phyloP scores from a whole-genome alignment of 2,113 vertebrate genomes.

The Cygnus atratus region DNA sequence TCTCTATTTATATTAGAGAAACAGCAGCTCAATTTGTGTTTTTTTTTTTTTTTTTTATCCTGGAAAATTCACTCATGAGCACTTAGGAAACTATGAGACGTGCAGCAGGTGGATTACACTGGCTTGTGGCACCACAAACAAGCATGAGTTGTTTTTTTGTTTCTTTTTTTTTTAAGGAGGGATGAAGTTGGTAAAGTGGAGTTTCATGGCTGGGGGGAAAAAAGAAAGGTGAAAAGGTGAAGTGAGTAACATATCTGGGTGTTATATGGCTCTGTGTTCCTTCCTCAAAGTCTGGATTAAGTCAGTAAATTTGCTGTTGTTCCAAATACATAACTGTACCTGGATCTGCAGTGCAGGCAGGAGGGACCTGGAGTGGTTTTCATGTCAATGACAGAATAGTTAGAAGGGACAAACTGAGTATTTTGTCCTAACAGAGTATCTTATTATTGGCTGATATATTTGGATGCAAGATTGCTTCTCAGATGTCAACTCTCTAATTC shows the following conservation, averaged over 20 bases:
- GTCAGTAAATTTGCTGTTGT: not conserved
- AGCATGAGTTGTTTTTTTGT: too few relatives aligned
- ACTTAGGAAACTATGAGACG: too few relatives aligned
- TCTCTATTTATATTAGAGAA: too few relatives aligned
- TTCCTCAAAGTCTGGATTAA: not conserved
- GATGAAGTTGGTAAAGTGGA: not conserved
- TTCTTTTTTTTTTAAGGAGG: not conserved
- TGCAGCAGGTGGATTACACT: too few relatives aligned
- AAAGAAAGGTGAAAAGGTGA: not conserved
- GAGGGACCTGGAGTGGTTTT: not conserved
- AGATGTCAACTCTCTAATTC: not conserved
- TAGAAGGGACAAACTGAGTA: not conserved
- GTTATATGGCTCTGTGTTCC: not conserved
- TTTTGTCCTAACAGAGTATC: not conserved
- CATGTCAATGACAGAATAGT: not conserved
- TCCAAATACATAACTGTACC: not conserved
- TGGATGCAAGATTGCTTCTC: not conserved
- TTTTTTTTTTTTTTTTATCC: too few relatives aligned
- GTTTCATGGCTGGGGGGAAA: not conserved
- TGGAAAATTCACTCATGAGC: too few relatives aligned
- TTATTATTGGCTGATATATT: not conserved
- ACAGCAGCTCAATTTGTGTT: too few relatives aligned
- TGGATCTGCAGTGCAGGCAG: not conserved
- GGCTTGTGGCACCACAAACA: too few relatives aligned
- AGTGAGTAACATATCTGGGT: fast-evolving